Evolutionary conservation across 92 coral and sea anemone species (phyloP).

Genomic region (Zoanthus sociatus): DNA sequence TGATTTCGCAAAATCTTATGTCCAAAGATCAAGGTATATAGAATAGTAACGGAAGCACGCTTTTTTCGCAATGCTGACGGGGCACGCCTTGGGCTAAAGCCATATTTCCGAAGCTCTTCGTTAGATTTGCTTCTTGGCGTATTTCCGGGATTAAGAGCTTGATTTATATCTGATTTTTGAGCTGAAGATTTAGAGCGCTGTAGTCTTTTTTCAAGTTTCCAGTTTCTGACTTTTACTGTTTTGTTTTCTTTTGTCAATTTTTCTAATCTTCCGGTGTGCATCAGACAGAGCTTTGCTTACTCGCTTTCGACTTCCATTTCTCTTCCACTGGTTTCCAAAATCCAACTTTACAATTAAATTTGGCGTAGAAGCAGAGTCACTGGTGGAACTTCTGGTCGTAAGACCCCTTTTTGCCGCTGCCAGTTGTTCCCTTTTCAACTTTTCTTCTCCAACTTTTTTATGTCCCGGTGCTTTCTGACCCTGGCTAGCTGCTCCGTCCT

Average conservation of each 20-base stretch:
- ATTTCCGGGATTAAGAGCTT: conserved; percentile 4
- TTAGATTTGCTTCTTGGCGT: conserved; percentile 58
- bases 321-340: conserved; percentile 35
- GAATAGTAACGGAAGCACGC: conserved; percentile 27
- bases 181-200: conserved; percentile 30
- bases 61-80: no score
- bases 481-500: not conserved
- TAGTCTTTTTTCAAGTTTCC: conserved; percentile 10
- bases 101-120: conserved; percentile 46
- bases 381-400: conserved; percentile 20
- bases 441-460: conserved; percentile 7
- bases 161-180: not conserved
- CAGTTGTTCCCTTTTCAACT: conserved; percentile 11
- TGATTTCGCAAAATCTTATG: conserved; percentile 10
- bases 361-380: conserved; percentile 15
- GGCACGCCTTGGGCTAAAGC: conserved; percentile 46
- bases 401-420: conserved; percentile 18
- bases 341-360: conserved; percentile 46
- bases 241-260: conserved; percentile 46
- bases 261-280: conserved; percentile 45
- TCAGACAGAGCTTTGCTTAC: conserved; percentile 53
- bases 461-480: not conserved
- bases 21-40: conserved; percentile 10
- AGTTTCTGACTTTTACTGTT: conserved; percentile 27
- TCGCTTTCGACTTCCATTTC: conserved; percentile 37